phyloP scores from a whole-genome alignment of 2,888 invertebrate genomes.

The Tribolium freemani region DNA sequence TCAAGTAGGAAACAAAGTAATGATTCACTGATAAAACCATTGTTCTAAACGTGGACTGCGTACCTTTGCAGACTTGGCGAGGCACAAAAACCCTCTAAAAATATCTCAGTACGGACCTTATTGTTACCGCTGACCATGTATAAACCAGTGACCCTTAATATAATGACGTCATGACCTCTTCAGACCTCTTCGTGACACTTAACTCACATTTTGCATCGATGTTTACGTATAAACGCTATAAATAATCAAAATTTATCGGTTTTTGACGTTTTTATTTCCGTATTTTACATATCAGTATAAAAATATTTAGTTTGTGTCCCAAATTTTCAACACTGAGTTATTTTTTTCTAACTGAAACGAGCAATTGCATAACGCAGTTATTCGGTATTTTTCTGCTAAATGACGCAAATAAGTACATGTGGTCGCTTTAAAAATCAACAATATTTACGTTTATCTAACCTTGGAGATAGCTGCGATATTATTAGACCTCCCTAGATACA shows the following conservation, averaged over 20 bases:
- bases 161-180: slow-evolving; percentile 34
- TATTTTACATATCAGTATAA: slow-evolving; percentile 8
- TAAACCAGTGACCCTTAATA: slow-evolving; percentile 28
- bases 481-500: not conserved
- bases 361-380: slow-evolving; percentile 12
- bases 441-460: slow-evolving; percentile 18
- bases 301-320: slow-evolving; percentile 19
- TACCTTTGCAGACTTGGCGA: not conserved
- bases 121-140: slow-evolving; percentile 31
- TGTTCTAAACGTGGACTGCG: not conserved
- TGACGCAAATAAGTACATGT: slow-evolving; percentile 27
- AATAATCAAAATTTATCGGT: slow-evolving; percentile 27
- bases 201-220: slow-evolving; percentile 19
- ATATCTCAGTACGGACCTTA: not conserved
- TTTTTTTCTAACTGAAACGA: slow-evolving; percentile 1
- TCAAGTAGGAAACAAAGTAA: not conserved
- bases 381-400: slow-evolving; percentile 12
- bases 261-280: slow-evolving; percentile 36
- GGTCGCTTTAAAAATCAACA: slow-evolving; percentile 27
- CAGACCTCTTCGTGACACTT: slow-evolving; percentile 26
- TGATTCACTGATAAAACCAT: not conserved
- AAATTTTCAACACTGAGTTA: slow-evolving; percentile 8
- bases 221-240: slow-evolving; percentile 19
- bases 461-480: slow-evolving; percentile 5
- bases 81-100: not conserved